Conservation (phyloP, 1,140 invertebrate genomes). For the Carposina sasakii region DNA sequence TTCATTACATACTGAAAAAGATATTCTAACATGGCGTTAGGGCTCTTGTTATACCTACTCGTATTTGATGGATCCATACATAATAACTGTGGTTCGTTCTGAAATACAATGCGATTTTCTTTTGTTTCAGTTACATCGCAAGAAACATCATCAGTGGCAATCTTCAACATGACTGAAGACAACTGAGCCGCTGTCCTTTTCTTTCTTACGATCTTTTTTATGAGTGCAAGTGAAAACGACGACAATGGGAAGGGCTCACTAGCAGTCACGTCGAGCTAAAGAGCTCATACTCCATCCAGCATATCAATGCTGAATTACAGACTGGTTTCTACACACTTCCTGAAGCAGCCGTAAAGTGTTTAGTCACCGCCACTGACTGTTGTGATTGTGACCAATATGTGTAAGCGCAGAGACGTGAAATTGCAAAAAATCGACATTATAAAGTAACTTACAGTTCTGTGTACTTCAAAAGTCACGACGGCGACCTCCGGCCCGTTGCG, state of each 20-base stretch:
- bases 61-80: too few relatives aligned
- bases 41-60: too few relatives aligned
- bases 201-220: too few relatives aligned
- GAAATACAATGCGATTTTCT: too few relatives aligned
- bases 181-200: constrained; percentile 39
- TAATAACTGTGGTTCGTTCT: too few relatives aligned
- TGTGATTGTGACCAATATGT: constrained; percentile 74
- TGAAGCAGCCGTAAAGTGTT: constrained; percentile 87
- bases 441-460: too few relatives aligned
- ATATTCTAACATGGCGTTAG: too few relatives aligned
- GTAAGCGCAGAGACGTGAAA: constrained; percentile 84
- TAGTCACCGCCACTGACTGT: constrained; percentile 34
- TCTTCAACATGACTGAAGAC: constrained; percentile 52
- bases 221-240: constrained; percentile 14
- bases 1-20: too few relatives aligned
- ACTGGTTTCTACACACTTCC: constrained; percentile 88
- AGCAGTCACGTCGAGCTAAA: constrained; percentile 36
- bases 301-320: constrained; percentile 88
- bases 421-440: too few relatives aligned
- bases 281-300: too few relatives aligned
- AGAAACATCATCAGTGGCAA: too few relatives aligned
- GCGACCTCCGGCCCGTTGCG: constrained; percentile 56
- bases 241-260: constrained; percentile 27
- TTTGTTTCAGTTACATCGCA: constrained; percentile 41
- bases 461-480: constrained; percentile 67